These are phyloP conservation scores for Hydra vulgaris DNA, from an alignment of 30 jellyfish, hydroid and myxozoan species.

Conservation along the genomic window DNA sequence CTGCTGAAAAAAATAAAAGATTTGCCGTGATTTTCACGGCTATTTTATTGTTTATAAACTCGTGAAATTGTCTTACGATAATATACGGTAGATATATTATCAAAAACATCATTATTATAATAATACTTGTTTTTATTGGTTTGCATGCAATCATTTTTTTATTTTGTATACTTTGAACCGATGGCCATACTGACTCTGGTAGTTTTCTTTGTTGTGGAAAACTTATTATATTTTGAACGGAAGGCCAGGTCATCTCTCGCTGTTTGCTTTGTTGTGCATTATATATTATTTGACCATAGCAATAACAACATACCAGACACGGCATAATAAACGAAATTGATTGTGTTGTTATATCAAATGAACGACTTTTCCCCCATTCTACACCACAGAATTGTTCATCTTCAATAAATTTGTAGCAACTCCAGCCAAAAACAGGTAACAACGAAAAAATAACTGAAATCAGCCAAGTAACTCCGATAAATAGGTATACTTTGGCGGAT, in stretches of 20 bases:
- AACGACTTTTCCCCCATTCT: constrained; percentile 24
- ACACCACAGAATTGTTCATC: constrained; percentile 12
- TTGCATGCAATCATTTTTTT: neutral
- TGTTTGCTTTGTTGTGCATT: constrained; percentile 8
- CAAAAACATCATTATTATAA: constrained; percentile 1
- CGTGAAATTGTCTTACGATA: neutral
- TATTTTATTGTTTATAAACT: neutral
- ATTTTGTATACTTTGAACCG: neutral
- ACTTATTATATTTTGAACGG: constrained; percentile 1
- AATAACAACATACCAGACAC: neutral
- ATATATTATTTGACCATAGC: constrained; percentile 9
- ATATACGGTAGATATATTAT: constrained; percentile 7
- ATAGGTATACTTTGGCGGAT: constrained; percentile 3
- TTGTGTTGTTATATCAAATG: neutral
- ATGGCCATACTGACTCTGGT: neutral
- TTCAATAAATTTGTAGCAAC: neutral
- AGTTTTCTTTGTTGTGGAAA: too few species aligned
- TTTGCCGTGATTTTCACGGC: neutral
- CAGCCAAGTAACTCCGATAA: constrained; percentile 11
- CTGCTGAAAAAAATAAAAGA: neutral
- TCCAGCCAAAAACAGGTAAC: constrained; percentile 13
- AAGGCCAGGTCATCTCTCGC: neutral
- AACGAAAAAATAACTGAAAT: constrained; percentile 2
- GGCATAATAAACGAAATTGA: constrained; percentile 1
- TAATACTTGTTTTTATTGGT: constrained; percentile 15